A percentile compares a stretch with the other conserved stretches of the same genome.
These are phyloP conservation scores for Antechinus stuartii DNA, from an alignment of 2,113 vertebrate species.

Conservation along the genomic window DNA sequence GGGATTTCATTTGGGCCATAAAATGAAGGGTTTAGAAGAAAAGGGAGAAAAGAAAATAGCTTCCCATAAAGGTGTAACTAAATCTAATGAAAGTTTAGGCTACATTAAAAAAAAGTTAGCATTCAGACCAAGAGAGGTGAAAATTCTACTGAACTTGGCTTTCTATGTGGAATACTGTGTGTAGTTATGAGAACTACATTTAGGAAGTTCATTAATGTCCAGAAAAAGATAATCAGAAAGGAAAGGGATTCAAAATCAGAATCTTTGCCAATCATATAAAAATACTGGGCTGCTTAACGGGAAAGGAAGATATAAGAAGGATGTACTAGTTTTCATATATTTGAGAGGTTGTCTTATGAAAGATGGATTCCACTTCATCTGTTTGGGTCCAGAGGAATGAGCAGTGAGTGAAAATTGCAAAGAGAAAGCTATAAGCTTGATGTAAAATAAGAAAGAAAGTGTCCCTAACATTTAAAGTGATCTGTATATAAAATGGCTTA, in stretches of 20 bases:
- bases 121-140: not conserved
- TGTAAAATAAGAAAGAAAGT: too few relatives aligned
- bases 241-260: too few relatives aligned
- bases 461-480: too few relatives aligned
- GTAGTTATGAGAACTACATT: not conserved
- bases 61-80: not conserved
- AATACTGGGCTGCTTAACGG: not conserved
- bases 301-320: not conserved
- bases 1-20: not conserved
- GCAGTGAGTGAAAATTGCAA: too few relatives aligned
- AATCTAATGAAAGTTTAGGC: not conserved
- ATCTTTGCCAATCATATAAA: not conserved
- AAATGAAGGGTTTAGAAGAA: not conserved
- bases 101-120: too few relatives aligned
- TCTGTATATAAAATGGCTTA: too few relatives aligned
- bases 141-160: not conserved
- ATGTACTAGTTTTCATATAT: not conserved
- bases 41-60: not conserved
- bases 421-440: too few relatives aligned
- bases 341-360: not conserved
- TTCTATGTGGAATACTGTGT: not conserved
- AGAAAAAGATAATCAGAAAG: too few relatives aligned
- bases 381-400: too few relatives aligned
- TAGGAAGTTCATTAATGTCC: not conserved
- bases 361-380: not conserved